phyloP scores from a whole-genome alignment of 2,797 vertebrate species.

The Varecia variegata region DNA sequence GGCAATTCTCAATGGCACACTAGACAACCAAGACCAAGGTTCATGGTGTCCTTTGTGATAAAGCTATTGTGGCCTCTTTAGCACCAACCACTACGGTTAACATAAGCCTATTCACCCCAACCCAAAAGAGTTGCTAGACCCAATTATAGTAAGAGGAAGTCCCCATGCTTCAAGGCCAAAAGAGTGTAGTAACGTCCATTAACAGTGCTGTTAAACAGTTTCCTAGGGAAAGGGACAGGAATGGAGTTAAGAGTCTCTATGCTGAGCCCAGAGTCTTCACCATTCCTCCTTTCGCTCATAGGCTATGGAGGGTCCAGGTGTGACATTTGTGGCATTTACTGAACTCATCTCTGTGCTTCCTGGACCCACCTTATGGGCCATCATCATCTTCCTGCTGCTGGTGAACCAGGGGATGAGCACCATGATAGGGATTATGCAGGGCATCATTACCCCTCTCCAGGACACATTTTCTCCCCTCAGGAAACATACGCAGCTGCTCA shows the following conservation, averaged over 20 bases:
- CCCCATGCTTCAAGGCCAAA: background rate
- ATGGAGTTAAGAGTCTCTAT: background rate
- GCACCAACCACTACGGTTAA: background rate
- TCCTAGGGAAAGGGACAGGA: background rate
- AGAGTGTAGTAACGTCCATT: too few relatives aligned
- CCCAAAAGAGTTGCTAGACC: background rate
- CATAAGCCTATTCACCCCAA: background rate
- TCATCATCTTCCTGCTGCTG: constrained; percentile 91
- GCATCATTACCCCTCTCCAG: constrained; percentile 89
- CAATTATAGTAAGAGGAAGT: background rate
- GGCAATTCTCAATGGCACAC: background rate
- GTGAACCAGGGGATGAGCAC: constrained; percentile 91
- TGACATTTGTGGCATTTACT: constrained; percentile 90
- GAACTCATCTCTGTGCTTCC: constrained; percentile 88
- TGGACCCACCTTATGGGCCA: constrained; percentile 89
- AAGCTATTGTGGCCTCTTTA: background rate
- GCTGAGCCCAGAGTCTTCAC: background rate
- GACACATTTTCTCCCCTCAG: constrained; percentile 87
- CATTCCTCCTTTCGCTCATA: constrained; percentile 48
- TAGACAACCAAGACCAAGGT: background rate
- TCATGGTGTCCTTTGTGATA: background rate
- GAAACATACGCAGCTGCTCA: constrained; percentile 86
- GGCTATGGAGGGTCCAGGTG: constrained; percentile 89
- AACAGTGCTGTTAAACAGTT: background rate
- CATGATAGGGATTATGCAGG: constrained; percentile 91